Conservation (phyloP, 2,797 vertebrate species). For the Anas bernieri region DNA sequence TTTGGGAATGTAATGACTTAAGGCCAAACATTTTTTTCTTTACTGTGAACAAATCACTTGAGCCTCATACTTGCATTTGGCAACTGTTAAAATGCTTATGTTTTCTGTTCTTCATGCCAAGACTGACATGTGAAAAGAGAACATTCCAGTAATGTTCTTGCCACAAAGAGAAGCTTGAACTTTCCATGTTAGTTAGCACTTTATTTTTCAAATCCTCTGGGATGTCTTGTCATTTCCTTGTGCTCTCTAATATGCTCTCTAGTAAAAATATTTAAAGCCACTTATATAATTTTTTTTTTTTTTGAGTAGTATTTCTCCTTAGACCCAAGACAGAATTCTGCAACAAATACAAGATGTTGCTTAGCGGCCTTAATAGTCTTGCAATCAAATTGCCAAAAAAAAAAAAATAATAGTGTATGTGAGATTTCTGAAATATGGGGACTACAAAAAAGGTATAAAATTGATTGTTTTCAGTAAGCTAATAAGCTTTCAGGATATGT, state of each 20-base stretch:
- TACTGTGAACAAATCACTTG: neutral
- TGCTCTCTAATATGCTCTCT: neutral
- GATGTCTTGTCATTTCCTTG: neutral
- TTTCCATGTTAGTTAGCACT: neutral
- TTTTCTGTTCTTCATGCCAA: neutral
- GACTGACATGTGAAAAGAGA: neutral
- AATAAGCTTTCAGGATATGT: neutral
- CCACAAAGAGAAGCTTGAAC: neutral
- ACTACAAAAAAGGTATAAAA: neutral
- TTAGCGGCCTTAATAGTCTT: conserved; percentile 7
- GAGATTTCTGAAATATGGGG: neutral
- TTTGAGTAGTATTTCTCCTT: neutral
- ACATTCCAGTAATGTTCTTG: neutral
- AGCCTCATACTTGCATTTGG: neutral
- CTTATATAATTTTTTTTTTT: neutral
- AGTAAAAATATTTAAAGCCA: conserved; percentile 17
- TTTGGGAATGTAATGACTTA: neutral
- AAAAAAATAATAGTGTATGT: neutral
- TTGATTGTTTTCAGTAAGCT: neutral
- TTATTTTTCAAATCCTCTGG: neutral
- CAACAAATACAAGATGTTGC: neutral
- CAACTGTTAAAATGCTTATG: conserved; percentile 16
- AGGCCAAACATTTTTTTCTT: neutral
- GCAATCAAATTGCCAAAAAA: neutral
- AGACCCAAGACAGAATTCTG: neutral